These are phyloP conservation scores for Hydrozoanthus gracilis DNA, from an alignment of 92 coral and sea anemone species.

Conservation along the genomic window DNA sequence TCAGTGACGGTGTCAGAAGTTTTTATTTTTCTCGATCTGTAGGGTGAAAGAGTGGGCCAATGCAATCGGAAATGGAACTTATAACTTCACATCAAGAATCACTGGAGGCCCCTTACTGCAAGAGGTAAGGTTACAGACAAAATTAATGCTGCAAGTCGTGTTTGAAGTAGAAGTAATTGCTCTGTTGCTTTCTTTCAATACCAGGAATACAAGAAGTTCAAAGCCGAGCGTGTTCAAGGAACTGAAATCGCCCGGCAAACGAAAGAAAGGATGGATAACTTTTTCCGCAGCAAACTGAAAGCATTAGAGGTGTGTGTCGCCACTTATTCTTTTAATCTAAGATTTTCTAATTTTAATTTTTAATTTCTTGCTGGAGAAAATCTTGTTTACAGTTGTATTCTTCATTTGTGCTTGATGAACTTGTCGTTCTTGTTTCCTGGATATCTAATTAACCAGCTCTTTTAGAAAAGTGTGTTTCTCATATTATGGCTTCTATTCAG, in stretches of 20 bases:
- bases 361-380: not conserved
- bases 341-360: slow-evolving; percentile 17
- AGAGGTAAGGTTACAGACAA: slow-evolving; percentile 25
- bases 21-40: slow-evolving; percentile 1
- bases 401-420: slow-evolving; percentile 46
- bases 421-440: slow-evolving; percentile 13
- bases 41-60: slow-evolving; percentile 51
- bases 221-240: slow-evolving; percentile 14
- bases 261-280: slow-evolving; percentile 37
- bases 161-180: slow-evolving; percentile 41
- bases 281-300: slow-evolving; percentile 32
- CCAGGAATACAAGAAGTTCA: slow-evolving; percentile 46
- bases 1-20: slow-evolving; percentile 9
- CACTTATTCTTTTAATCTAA: slow-evolving; percentile 1
- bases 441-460: slow-evolving; percentile 8
- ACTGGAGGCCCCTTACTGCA: slow-evolving; percentile 33
- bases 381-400: slow-evolving; percentile 28
- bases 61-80: slow-evolving; percentile 40
- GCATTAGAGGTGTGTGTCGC: slow-evolving; percentile 32
- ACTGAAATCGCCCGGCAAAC: slow-evolving; percentile 15
- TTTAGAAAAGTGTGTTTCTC: not conserved
- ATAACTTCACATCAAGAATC: slow-evolving; percentile 30
- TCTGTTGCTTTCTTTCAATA: slow-evolving; percentile 49
- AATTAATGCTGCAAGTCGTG: slow-evolving; percentile 30
- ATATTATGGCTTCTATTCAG: not conserved